These are phyloP conservation scores for Vireo altiloquus DNA, from an alignment of 2,113 vertebrate species.

Conservation along the genomic window DNA sequence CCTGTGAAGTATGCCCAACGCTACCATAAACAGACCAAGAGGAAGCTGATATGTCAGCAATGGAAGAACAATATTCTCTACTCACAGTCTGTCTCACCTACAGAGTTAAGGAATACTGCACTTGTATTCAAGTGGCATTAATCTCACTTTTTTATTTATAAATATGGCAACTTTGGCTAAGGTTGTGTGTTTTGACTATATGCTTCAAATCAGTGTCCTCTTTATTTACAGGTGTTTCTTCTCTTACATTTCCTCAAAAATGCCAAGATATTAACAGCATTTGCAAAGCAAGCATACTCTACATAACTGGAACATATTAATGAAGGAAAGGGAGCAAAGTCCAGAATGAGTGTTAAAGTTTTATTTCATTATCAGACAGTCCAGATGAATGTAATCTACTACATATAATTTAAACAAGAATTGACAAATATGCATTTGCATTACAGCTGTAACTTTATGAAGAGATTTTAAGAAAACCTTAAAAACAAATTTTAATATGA, in stretches of 20 bases:
- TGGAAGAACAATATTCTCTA: conserved; percentile 18
- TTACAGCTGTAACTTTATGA: neutral
- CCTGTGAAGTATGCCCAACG: neutral
- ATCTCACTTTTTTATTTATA: neutral
- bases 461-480: neutral
- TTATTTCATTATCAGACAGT: neutral
- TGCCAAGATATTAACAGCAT: neutral
- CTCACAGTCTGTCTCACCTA: neutral
- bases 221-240: neutral
- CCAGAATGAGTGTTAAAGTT: neutral
- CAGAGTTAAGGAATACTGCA: neutral
- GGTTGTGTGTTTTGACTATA: neutral
- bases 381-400: neutral
- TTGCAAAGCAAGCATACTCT: neutral
- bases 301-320: neutral
- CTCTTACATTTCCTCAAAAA: neutral
- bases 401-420: neutral
- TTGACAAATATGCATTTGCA: neutral
- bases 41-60: neutral
- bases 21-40: conserved; percentile 12
- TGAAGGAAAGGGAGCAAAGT: neutral
- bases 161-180: neutral
- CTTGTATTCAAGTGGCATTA: neutral
- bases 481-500: neutral
- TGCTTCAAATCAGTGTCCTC: neutral